Evolutionary conservation across 1,140 invertebrate genomes (phyloP).

Genomic region (Drosophila ohnishii): DNA sequence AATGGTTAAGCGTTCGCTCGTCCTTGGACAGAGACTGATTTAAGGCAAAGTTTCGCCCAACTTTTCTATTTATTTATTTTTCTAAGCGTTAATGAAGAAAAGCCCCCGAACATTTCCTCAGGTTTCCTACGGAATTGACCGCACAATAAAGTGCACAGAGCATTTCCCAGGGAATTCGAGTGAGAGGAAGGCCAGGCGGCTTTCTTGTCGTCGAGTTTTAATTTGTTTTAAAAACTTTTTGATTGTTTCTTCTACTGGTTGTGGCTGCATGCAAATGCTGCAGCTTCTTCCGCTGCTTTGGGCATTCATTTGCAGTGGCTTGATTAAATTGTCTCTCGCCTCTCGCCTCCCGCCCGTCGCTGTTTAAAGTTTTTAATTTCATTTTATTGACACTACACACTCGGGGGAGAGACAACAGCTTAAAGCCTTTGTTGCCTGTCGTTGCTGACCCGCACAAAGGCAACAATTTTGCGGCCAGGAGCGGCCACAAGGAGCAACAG

Average conservation of each 20-base stretch:
- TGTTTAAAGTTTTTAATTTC: conserved; percentile 77
- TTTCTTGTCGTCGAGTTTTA: conserved; percentile 72
- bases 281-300: conserved; percentile 34
- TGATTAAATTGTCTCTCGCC: conserved; percentile 69
- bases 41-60: conserved; percentile 1
- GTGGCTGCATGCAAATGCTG: conserved; percentile 64
- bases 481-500: conserved; percentile 18
- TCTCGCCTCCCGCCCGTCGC: conserved; percentile 18
- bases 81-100: conserved; percentile 16
- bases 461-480: conserved; percentile 39
- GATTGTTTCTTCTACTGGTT: conserved; percentile 60
- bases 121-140: conserved; percentile 45
- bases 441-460: conserved; percentile 52
- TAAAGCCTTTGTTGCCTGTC: conserved; percentile 22
- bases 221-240: conserved; percentile 81
- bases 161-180: conserved; percentile 36
- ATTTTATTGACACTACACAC: conserved; percentile 69
- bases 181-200: neutral
- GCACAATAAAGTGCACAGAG: conserved; percentile 63
- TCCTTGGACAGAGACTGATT: neutral
- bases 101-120: neutral
- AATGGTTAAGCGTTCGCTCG: neutral
- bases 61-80: conserved; percentile 17
- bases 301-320: conserved; percentile 74
- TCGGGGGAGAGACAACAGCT: conserved; percentile 17